Evolutionary conservation across 2,797 vertebrate genomes (phyloP), one percentile per base, ranked within the genome.

Genomic region (Aplochiton taeniatus): DNA sequence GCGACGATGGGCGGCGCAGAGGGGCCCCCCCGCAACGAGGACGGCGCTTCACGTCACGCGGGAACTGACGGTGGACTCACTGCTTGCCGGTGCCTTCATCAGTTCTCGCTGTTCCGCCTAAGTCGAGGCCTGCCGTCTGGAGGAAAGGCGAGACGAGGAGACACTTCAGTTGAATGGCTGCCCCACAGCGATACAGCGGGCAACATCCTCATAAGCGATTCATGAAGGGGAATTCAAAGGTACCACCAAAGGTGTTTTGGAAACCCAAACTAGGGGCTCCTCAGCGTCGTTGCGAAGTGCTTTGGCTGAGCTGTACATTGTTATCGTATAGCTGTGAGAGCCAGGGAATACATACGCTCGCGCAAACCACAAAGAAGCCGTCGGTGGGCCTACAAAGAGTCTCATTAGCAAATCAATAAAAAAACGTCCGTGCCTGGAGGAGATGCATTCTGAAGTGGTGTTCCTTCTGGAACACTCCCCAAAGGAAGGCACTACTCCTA

Each of bases 401-500:
- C 69, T 85, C 80, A 84, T 86, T 86, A 84, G 72, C 70, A 65
- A 77, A 67, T 78, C 74, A 85, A 75, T 66, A 65, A 20, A 65
- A 20, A 78, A 74, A 11, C 18, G 18, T 76, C 68, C 16, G 14
- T 64, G 42, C 48, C 67, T 73, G 19, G 69, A 71, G 46, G 69
- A 74, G 61, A 58, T 66, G 65, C 61, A 70, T 80, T 70, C 78
- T 79, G 72, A 78, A 68, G 31, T 31, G 6, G 31, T 31, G 2
- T 75, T 51, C 53, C 58, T 55, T 50, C 31, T 65, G 31, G 31
- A 31, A 31, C 12, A 31, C 41, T 61, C 13, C 16, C 12, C 17
- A 1, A 42, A 14, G 31, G 41, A 62, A 50, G 20, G 47, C 14
- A 41, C 11, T 49, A 42, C 55, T 31, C 3, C 6, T 2, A 31